phyloP scores from a whole-genome alignment of 2,113 vertebrate species.

The Corythoichthys intestinalis region DNA sequence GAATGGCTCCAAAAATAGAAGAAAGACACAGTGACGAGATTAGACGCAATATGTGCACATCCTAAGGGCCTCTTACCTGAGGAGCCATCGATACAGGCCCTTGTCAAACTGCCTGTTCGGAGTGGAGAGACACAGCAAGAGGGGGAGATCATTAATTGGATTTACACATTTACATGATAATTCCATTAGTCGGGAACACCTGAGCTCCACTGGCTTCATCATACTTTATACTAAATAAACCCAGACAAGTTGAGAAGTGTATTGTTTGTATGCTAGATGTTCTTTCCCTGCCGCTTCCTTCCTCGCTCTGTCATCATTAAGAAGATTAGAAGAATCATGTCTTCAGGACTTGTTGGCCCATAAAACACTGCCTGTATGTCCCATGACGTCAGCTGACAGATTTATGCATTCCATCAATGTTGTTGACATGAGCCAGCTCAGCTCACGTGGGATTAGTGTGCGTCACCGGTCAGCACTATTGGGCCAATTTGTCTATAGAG shows the following conservation, averaged over 20 bases:
- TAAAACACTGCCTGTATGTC: conserved; percentile 24
- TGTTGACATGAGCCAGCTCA: conserved; percentile 45
- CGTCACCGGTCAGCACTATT: conserved; percentile 50
- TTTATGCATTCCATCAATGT: conserved; percentile 63
- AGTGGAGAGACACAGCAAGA: conserved; percentile 6
- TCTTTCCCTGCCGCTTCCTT: neutral
- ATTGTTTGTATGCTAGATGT: conserved; percentile 10
- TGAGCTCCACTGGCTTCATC: conserved; percentile 32
- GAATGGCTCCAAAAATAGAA: neutral
- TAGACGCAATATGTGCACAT: neutral
- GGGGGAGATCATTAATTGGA: conserved; percentile 33
- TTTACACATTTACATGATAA: conserved; percentile 55
- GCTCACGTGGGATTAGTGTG: conserved; percentile 45
- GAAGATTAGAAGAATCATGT: no score
- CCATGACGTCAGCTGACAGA: conserved; percentile 37
- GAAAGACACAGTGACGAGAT: neutral
- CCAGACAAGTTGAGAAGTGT: conserved; percentile 11
- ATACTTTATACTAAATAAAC: conserved; percentile 2
- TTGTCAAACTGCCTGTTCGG: no score
- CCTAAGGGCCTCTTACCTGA: conserved; percentile 69
- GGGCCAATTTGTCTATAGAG: conserved; percentile 13
- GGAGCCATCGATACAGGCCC: conserved; percentile 78
- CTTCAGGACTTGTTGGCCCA: no score
- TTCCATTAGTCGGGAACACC: conserved; percentile 39
- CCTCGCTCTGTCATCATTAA: conserved; percentile 23